Evolutionary conservation across 2,888 invertebrate species (phyloP).

Genomic region (Apamea crenata): DNA sequence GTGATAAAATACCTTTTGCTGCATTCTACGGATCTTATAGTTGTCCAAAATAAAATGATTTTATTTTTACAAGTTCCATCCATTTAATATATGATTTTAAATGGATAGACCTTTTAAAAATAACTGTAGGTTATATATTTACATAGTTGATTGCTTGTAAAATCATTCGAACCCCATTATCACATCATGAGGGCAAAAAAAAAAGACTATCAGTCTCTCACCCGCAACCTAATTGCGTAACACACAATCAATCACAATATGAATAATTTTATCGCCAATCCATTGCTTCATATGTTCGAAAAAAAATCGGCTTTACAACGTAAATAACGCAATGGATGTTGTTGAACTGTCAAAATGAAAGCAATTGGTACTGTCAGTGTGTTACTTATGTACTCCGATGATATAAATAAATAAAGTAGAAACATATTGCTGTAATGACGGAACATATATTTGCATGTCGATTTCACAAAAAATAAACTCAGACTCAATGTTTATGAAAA

Average conservation of each 20-base stretch:
- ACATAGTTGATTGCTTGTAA: not conserved
- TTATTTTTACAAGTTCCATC: no score
- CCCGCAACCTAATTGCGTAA: no score
- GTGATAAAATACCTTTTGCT: not conserved
- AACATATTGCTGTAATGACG: not conserved
- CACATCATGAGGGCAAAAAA: not conserved
- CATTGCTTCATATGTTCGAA: not conserved
- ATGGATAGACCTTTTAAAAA: not conserved
- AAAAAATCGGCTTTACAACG: not conserved
- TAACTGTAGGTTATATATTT: not conserved
- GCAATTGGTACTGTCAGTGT: not conserved
- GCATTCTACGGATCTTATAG: not conserved
- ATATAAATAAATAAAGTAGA: not conserved
- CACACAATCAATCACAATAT: no score
- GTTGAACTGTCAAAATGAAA: not conserved
- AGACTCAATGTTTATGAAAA: slow-evolving; percentile 16
- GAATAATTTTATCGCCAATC: not conserved
- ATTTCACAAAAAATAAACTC: slow-evolving; percentile 18
- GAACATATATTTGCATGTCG: not conserved
- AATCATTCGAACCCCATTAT: not conserved
- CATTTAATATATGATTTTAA: no score
- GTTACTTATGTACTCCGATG: not conserved
- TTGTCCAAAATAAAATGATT: not conserved
- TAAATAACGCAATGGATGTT: not conserved
- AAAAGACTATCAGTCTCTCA: not conserved